phyloP scores from a whole-genome alignment of 2,888 invertebrate species.

The Lamproptera curius region DNA sequence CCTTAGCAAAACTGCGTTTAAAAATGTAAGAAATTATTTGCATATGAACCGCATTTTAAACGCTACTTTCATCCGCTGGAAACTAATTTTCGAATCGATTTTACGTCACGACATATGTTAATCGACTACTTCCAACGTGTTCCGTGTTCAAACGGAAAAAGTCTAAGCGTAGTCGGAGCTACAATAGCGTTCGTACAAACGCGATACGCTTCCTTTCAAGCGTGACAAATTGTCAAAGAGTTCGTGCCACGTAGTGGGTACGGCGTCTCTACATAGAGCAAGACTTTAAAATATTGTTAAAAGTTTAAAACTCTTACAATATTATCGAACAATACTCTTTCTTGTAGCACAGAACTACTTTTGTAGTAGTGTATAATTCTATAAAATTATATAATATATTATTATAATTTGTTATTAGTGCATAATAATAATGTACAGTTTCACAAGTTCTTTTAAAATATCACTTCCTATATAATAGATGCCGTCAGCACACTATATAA shows the following conservation, averaged over 20 bases:
- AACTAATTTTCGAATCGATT: conserved; percentile 8
- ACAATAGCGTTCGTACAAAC: conserved; percentile 12
- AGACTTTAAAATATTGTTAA: background rate
- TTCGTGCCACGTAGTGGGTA: conserved; percentile 1
- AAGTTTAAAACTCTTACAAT: too few relatives aligned
- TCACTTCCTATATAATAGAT: too few relatives aligned
- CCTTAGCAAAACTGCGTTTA: too few relatives aligned
- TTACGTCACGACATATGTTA: conserved; percentile 16
- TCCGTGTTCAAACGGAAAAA: conserved; percentile 17
- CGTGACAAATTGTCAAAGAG: conserved; percentile 9
- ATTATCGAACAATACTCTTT: too few relatives aligned
- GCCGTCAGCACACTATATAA: too few relatives aligned
- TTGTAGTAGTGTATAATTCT: too few relatives aligned
- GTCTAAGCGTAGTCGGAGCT: conserved; percentile 5
- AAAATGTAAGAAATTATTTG: background rate
- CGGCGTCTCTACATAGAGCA: background rate
- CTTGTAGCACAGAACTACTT: too few relatives aligned
- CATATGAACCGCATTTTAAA: background rate
- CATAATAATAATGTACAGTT: too few relatives aligned
- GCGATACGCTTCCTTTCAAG: conserved; percentile 9
- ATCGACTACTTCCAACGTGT: conserved; percentile 9
- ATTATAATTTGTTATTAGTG: too few relatives aligned
- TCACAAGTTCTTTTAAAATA: too few relatives aligned
- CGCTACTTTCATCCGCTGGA: conserved; percentile 1
- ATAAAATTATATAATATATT: too few relatives aligned